phyloP scores from a whole-genome alignment of 2,797 vertebrate genomes.

The Capromys pilorides region DNA sequence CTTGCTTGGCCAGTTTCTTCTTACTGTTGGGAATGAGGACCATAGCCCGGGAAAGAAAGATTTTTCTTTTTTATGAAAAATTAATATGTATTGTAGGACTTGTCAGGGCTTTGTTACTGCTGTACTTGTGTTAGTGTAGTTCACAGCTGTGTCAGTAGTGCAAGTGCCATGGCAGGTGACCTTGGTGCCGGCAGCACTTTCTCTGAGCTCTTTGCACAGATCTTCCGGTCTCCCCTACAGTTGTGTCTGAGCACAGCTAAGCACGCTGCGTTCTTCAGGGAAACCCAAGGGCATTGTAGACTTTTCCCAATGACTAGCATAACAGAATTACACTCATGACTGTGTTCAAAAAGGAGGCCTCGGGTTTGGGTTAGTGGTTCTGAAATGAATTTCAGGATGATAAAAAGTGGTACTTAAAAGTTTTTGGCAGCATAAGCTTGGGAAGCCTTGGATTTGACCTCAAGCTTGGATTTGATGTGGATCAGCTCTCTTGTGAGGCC shows the following conservation, averaged over 20 bases:
- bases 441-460: background rate
- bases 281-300: slow-evolving; percentile 1
- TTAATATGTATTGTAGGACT: background rate
- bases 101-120: background rate
- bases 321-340: background rate
- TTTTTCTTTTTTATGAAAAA: background rate
- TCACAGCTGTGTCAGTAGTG: background rate
- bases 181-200: background rate
- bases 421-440: background rate
- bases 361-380: background rate
- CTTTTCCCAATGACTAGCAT: background rate
- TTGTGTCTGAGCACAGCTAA: background rate
- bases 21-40: background rate
- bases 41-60: background rate
- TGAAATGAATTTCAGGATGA: background rate
- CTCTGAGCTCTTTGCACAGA: background rate
- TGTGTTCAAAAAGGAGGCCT: background rate
- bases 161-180: background rate
- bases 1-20: background rate
- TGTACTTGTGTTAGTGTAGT: background rate
- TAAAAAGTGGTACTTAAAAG: background rate
- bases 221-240: background rate
- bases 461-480: background rate
- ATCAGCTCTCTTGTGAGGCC: background rate
- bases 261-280: slow-evolving; percentile 5